Evolutionary conservation across 1,140 invertebrate genomes (phyloP).

Genomic region (Diorhabda sublineata): DNA sequence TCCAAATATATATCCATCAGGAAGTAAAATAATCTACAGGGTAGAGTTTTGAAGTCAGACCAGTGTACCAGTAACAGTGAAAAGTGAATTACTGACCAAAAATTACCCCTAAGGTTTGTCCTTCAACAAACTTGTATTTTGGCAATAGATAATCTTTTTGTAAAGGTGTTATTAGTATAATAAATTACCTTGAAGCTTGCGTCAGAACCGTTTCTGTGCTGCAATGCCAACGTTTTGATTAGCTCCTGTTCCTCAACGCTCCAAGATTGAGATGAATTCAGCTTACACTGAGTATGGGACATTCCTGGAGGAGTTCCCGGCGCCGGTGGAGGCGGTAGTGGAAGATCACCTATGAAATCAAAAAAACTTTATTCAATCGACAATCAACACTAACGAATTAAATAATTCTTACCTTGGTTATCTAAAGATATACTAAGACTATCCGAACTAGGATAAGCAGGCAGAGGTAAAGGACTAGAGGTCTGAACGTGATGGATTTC

Average conservation of each 20-base stretch:
- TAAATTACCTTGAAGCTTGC: constrained; percentile 77
- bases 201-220: constrained; percentile 73
- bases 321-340: constrained; percentile 56
- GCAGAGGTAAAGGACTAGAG: constrained; percentile 53
- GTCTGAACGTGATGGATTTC: constrained; percentile 60
- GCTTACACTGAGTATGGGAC: constrained; percentile 45
- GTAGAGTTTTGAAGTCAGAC: no score
- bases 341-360: constrained; percentile 44
- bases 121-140: no score
- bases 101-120: neutral
- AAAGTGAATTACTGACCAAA: neutral
- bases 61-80: neutral
- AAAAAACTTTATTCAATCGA: neutral
- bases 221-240: constrained; percentile 61
- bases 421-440: constrained; percentile 56
- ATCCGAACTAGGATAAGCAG: constrained; percentile 59
- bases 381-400: no score
- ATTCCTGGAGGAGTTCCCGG: constrained; percentile 49
- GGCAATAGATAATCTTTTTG: no score
- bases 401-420: constrained; percentile 48
- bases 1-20: no score
- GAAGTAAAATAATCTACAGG: no score
- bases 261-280: constrained; percentile 55
- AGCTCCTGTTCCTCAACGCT: constrained; percentile 58
- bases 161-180: no score